Base-by-base conservation (phyloP, 2,797 vertebrate genomes). In the Ceryle rudis region DNA sequence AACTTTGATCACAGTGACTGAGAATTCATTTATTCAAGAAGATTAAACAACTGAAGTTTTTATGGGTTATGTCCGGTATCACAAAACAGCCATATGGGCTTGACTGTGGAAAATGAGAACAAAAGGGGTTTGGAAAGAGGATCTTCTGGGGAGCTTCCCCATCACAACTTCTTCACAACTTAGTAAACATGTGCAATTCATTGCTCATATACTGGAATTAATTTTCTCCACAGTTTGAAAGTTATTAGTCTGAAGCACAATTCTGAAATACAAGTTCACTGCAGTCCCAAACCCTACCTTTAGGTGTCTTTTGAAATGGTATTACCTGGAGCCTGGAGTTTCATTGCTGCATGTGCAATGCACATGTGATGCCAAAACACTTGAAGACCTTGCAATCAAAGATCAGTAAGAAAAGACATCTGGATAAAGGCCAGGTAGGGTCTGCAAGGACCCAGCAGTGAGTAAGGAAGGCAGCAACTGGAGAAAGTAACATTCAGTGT, bases 11-110 rank as follows among this genome's bases (percentile, higher is more conserved):
- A 89, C 72, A 93, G 79, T 17, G 72, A 89, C 70, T 51, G 55
- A 86, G 70, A 81, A 92, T 44, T 81, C 71, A 73, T 47, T 93
- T 94, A 87, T 74, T 92, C 85, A 71, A 69, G 67, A 86, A 84
- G 58, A 95, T 74, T 75, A 86, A 96, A 93, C 54, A 96, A 74
- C 80, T 89, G 47, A 91, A 54, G 41, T 46, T 94, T 90, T 96
- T 92, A 95, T 79, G 82, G 42, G 62, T 74, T 78, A 81, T 26
- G 49, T 74, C 81, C 7, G 6, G 42, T 65, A 89, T 65, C 67
- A 80, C 75, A 90, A 49, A 83, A 85, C 35, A 87, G 54, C 78
- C 93, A 94, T 73, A 95, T 81, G 82, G 49, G 60, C 31, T 58
- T 37, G 60, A 62, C 49, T 93, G 73, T 62, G 86, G 75, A 65